These are phyloP conservation scores for Trachythela sp. DNA, from an alignment of 64 coral and sea anemone genomes.

Conservation along the genomic window DNA sequence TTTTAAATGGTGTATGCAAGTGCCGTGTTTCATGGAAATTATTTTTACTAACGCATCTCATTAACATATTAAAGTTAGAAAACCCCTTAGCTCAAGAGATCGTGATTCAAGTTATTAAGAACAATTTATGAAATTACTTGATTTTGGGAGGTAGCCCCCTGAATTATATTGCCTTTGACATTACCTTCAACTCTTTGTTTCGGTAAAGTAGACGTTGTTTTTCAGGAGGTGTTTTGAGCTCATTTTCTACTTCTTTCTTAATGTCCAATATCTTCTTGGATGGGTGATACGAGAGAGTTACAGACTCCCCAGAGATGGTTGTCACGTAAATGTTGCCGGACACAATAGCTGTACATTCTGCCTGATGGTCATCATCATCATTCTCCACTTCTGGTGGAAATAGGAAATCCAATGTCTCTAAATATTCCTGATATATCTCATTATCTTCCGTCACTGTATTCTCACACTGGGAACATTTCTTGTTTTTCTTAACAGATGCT, in stretches of 20 bases:
- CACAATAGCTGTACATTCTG: not conserved
- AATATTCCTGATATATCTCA: constrained; percentile 10
- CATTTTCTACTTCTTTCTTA: not conserved
- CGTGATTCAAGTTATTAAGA: too few relatives aligned
- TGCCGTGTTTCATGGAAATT: too few relatives aligned
- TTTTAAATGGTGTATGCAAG: too few relatives aligned
- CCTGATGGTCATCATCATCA: not conserved
- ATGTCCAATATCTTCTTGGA: not conserved
- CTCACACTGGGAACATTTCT: constrained; percentile 4
- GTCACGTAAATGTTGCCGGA: not conserved
- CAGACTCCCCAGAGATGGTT: not conserved
- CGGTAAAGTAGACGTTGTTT: constrained; percentile 5
- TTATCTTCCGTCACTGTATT: not conserved
- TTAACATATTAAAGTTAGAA: too few relatives aligned
- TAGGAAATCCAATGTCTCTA: not conserved
- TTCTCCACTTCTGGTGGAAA: not conserved
- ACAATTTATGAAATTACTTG: too few relatives aligned
- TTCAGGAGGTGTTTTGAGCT: not conserved
- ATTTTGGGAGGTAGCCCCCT: too few relatives aligned
- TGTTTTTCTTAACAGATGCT: not conserved
- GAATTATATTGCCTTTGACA: not conserved
- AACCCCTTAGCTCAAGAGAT: too few relatives aligned
- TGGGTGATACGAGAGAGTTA: not conserved
- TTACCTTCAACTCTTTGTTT: constrained; percentile 6
- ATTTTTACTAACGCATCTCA: too few relatives aligned